Conservation (phyloP, 2,797 vertebrate genomes). For the Vireo griseus region DNA sequence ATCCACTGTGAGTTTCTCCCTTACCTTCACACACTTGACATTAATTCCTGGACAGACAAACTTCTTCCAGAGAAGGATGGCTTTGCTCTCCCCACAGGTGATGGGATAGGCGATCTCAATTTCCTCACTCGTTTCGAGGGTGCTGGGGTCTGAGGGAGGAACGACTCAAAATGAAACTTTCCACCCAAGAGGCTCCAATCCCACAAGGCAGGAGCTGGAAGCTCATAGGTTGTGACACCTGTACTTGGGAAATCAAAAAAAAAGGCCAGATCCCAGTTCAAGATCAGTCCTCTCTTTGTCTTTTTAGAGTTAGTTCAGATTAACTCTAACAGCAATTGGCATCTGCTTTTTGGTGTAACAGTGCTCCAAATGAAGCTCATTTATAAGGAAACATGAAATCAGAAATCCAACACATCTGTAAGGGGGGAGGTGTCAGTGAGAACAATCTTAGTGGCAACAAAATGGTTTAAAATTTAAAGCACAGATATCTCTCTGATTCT, state of each 20-base stretch:
- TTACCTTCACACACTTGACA: constrained; percentile 97
- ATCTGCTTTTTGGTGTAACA: background rate
- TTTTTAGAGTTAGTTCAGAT: background rate
- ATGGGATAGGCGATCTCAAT: constrained; percentile 93
- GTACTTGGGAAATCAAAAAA: background rate
- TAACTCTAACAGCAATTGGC: background rate
- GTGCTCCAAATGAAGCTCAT: background rate
- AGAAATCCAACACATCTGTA: background rate
- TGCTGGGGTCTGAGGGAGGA: constrained; percentile 71
- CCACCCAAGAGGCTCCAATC: background rate
- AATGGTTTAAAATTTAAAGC: background rate
- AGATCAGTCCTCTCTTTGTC: background rate
- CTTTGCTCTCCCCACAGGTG: constrained; percentile 96
- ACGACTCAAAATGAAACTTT: background rate
- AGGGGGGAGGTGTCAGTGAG: background rate
- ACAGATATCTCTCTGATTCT: background rate
- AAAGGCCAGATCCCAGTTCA: background rate
- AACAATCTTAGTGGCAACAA: background rate
- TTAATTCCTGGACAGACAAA: constrained; percentile 99
- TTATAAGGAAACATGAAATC: background rate
- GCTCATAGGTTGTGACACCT: background rate
- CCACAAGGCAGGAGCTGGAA: background rate
- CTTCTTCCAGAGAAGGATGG: constrained; percentile 93
- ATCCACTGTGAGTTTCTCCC: background rate
- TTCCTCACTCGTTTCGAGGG: constrained; percentile 77